Base-by-base conservation (phyloP, 2,888 invertebrate genomes). In the Ennomos quercinarius region DNA sequence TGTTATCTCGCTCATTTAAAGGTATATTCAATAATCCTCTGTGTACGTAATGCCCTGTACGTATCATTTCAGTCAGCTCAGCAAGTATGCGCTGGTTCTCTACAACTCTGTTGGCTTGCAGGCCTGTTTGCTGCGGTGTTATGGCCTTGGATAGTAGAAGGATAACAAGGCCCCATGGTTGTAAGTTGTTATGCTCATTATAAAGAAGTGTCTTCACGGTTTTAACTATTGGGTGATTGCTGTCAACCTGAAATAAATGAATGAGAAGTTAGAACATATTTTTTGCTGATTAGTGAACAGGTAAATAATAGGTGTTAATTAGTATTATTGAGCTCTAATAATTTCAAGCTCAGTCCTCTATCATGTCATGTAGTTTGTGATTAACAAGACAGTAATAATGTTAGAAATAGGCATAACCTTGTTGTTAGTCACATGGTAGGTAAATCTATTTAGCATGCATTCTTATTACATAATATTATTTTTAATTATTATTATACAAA, bases 51-150 rank as follows among this genome's bases (percentile, higher is more conserved):
- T 97, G 96, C 52, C 97, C 96, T 0, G 97, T 97, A 67, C 97
- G 94, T 61, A 98, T 97, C 96, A 98, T 97, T 91, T 98, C 98
- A 0, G 96, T 96, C 11, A 97, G 94, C 88, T 98, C 93, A 0
- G 93, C 93, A 0, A 93, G 80, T 71, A 90, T 86, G 62, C 93
- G 70, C 72, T 91, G 95, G 62, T 88, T 84, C 63, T 91, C 85
- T 0, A 95, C 83, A 78, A 94, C 77, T 86, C 94, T 87, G 93
- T 88, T 77, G 86, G 94, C 64, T 93, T 94, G 68, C 91, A 95
- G 70, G 80, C 93, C 57, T 83, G 82, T 40, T 78, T 84, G 94
- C 91, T 61, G 95, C 17, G 96, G 95, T 53, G 79, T 82, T 1
- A 86, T 78, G 0, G 97, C 96, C 91, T 97, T 97, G 0, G 97